Conservation (phyloP, 2,113 vertebrate genomes). For the Albula goreensis region DNA sequence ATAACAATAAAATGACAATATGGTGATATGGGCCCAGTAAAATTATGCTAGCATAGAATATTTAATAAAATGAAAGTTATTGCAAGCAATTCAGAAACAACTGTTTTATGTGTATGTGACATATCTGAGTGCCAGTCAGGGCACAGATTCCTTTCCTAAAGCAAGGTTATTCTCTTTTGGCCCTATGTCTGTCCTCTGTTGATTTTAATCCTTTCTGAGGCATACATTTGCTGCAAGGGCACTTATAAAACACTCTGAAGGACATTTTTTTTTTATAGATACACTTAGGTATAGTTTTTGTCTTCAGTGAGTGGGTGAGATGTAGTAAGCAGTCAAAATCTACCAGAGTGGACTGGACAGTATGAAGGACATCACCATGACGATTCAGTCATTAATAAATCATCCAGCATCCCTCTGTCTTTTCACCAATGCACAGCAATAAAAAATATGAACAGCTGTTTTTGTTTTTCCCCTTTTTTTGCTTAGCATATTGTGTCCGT, state of each 20-base stretch:
- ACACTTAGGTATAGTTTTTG: background rate
- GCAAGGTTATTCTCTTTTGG: background rate
- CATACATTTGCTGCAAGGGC: background rate
- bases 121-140: background rate
- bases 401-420: background rate
- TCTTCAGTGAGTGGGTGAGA: background rate
- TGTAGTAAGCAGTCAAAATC: background rate
- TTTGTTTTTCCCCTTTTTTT: constrained; percentile 19
- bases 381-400: constrained; percentile 19
- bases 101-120: background rate
- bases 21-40: background rate
- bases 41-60: background rate
- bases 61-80: background rate
- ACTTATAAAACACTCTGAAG: background rate
- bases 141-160: background rate
- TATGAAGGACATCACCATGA: background rate
- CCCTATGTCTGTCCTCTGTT: background rate
- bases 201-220: background rate
- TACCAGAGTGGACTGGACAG: background rate
- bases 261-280: background rate
- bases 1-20: background rate
- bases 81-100: background rate
- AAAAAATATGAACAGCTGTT: constrained; percentile 13
- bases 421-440: constrained; percentile 5
- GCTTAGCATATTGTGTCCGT: constrained; percentile 7